These are phyloP conservation scores for Neolamprologus ventralis DNA, from an alignment of 2,113 vertebrate species.

Conservation along the genomic window DNA sequence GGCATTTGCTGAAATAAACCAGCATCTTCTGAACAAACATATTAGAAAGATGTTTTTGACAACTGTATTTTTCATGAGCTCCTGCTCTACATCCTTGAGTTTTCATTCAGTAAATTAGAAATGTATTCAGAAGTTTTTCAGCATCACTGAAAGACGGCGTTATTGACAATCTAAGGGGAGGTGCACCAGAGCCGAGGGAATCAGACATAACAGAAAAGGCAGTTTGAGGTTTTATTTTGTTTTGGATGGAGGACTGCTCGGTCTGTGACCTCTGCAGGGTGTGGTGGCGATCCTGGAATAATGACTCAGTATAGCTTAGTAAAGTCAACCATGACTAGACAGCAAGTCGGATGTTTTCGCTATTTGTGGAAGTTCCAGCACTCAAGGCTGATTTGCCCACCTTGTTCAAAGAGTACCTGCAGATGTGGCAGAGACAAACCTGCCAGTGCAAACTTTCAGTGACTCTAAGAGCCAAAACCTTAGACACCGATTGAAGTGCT, in stretches of 20 bases:
- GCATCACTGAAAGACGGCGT: background rate
- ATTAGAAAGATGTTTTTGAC: background rate
- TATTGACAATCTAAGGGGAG: background rate
- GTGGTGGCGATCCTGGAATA: conserved; percentile 42
- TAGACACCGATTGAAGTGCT: conserved; percentile 26
- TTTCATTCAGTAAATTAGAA: background rate
- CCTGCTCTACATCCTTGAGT: background rate
- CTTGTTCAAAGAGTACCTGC: conserved; percentile 1
- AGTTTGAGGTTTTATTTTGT: background rate
- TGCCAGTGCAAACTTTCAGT: background rate
- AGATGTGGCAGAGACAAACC: background rate
- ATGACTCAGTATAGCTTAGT: conserved; percentile 40
- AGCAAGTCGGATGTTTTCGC: background rate
- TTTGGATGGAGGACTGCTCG: background rate
- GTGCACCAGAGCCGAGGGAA: background rate
- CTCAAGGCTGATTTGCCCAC: background rate
- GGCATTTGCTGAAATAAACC: background rate
- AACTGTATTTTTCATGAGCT: background rate
- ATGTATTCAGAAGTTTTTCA: background rate
- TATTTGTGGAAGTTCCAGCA: background rate
- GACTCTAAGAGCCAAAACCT: conserved; percentile 24
- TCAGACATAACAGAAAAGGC: background rate
- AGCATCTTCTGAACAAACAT: background rate
- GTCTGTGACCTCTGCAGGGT: conserved; percentile 10
- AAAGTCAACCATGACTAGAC: background rate